These are phyloP conservation scores for Amblyopsis hoosieri DNA, from an alignment of 2,797 vertebrate species.

Conservation along the genomic window DNA sequence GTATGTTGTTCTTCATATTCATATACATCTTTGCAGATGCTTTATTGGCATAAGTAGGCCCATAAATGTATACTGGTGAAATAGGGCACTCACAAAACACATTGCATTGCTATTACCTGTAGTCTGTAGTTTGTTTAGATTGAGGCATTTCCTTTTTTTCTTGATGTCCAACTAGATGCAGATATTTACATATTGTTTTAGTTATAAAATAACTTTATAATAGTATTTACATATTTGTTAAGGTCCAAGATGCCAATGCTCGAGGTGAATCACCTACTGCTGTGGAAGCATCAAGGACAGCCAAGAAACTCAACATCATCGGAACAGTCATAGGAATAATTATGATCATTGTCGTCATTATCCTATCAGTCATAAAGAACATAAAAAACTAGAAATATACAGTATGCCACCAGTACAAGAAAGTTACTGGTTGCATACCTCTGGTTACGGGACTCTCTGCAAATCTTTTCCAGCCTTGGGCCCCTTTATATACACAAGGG, in stretches of 20 bases:
- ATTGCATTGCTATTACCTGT: too few species aligned
- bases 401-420: too few species aligned
- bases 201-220: neutral
- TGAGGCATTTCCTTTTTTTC: too few species aligned
- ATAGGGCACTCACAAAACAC: too few species aligned
- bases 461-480: neutral
- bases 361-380: neutral
- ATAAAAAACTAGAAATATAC: too few species aligned
- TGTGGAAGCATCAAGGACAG: slow-evolving; percentile 56
- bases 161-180: neutral
- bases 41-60: neutral
- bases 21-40: neutral
- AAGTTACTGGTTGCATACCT: neutral
- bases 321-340: slow-evolving; percentile 65
- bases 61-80: too few species aligned
- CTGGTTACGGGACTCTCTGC: slow-evolving; percentile 2
- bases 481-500: neutral
- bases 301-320: slow-evolving; percentile 66
- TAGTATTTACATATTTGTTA: slow-evolving; percentile 17
- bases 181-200: neutral
- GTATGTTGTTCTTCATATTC: slow-evolving; percentile 40
- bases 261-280: slow-evolving; percentile 42
- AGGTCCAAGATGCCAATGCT: slow-evolving; percentile 58
- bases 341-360: slow-evolving; percentile 24
- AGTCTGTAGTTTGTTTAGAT: too few species aligned